phyloP scores from a whole-genome alignment of 2,113 vertebrate species.

The Nycticryphes semicollaris region DNA sequence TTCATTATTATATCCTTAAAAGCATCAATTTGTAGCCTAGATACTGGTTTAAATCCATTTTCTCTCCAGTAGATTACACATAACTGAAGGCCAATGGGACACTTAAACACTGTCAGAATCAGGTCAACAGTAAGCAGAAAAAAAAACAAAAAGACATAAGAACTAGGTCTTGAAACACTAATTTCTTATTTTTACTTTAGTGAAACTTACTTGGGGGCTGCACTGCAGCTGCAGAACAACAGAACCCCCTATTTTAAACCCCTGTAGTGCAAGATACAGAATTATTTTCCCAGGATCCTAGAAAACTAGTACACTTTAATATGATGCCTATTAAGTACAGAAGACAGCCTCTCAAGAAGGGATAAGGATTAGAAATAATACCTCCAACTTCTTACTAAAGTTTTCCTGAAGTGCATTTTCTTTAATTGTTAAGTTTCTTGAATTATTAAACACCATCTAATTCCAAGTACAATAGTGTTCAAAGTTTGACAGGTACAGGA shows the following conservation, averaged over 20 bases:
- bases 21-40: neutral
- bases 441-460: neutral
- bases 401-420: neutral
- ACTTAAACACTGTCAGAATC: neutral
- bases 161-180: neutral
- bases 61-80: neutral
- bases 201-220: neutral
- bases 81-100: neutral
- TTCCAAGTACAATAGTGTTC: neutral
- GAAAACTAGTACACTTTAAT: neutral
- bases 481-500: neutral
- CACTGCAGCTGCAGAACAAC: neutral
- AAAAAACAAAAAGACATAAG: neutral
- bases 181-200: neutral
- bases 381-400: neutral
- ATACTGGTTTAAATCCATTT: neutral
- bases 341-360: neutral
- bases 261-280: neutral
- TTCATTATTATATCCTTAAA: neutral
- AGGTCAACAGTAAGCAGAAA: neutral
- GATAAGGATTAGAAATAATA: neutral
- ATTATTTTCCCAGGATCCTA: neutral
- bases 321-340: neutral
- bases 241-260: neutral
- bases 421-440: neutral